These are phyloP conservation scores for Jordanella pulchra DNA, from an alignment of 2,797 vertebrate species.

Conservation along the genomic window DNA sequence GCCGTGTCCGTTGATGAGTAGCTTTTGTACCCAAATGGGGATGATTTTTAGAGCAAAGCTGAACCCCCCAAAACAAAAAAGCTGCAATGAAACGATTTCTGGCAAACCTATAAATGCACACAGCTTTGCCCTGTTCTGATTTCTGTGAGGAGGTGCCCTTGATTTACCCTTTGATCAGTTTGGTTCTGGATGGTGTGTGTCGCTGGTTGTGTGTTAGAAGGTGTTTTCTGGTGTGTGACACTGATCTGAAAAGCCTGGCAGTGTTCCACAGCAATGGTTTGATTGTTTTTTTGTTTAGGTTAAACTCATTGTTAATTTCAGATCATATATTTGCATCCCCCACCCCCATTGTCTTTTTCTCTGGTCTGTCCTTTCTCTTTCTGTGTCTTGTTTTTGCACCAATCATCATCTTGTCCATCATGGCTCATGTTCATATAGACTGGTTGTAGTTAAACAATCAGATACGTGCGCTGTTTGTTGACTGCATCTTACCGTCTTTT, in stretches of 20 bases:
- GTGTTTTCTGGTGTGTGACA: constrained; percentile 69
- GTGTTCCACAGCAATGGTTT: constrained; percentile 75
- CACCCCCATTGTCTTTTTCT: constrained; percentile 63
- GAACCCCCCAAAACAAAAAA: background rate
- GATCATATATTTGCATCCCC: constrained; percentile 78
- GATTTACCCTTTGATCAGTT: constrained; percentile 60
- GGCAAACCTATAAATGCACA: constrained; percentile 3
- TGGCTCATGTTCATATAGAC: constrained; percentile 64
- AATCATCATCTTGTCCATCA: constrained; percentile 60
- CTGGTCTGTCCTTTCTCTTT: constrained; percentile 39
- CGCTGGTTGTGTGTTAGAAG: constrained; percentile 71
- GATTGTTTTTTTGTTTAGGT: constrained; percentile 39
- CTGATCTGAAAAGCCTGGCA: constrained; percentile 75
- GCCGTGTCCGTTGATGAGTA: constrained; percentile 23
- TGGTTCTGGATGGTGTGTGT: constrained; percentile 73
- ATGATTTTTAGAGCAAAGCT: constrained; percentile 17
- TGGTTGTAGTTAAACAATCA: constrained; percentile 56
- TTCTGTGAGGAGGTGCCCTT: constrained; percentile 49
- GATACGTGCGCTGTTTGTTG: constrained; percentile 55
- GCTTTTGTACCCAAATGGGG: constrained; percentile 26
- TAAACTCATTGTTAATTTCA: constrained; percentile 52
- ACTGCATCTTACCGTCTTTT: constrained; percentile 64
- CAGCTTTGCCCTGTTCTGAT: constrained; percentile 42
- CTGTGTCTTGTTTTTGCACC: constrained; percentile 46
- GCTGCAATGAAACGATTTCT: constrained; percentile 11